Base-by-base conservation (phyloP, 2,113 vertebrate genomes). In the Odobenus rosmarus region DNA sequence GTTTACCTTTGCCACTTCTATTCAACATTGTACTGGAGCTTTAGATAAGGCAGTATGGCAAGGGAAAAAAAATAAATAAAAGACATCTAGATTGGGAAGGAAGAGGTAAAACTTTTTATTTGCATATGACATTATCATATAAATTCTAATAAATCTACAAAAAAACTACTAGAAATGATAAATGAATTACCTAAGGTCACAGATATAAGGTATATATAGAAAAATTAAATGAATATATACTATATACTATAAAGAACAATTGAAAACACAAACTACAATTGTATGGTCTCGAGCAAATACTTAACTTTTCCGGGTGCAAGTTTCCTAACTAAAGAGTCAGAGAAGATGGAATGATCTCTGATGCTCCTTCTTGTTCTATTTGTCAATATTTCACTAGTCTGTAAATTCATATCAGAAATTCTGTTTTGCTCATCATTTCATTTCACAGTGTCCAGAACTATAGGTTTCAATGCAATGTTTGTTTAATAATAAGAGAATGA, bases 91-190 rank as follows among this genome's bases (percentile, higher is more conserved):
- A 57, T 61, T 53, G 33, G 21, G 15, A 67, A 90, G 49, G 24
- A 90, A 90, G 33, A 59, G 14, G 11, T 85, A 85, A 96, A 88
- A 85, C 31, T 55, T 15, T 89, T 87, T 69, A 71, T 85, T 90
- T 64, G 24, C 62, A 64, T 4, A 89, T 36, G 14, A 72, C 6
- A n/a, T 76, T 86, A 74, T 79, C 46, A 83, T 69, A 76, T 71
- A 82, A 53, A 87, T 76, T 91, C 55, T 94, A 91, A 55, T 87
- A 4, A 90, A 86, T 53, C n/a, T 55, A 28, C 5, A 55, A 61
- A 90, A 51, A 77, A 77, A 21, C 28, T 80, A 69, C 61, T 72
- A 49, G 24, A 84, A 93, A 72, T 76, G 61, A 69, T 62, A 72
- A 92, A 57, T 82, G 19, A 82, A 69, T 69, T 95, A 84, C 31